These are phyloP conservation scores for Pogoniulus pusillus DNA, from an alignment of 2,797 vertebrate genomes.

Conservation along the genomic window DNA sequence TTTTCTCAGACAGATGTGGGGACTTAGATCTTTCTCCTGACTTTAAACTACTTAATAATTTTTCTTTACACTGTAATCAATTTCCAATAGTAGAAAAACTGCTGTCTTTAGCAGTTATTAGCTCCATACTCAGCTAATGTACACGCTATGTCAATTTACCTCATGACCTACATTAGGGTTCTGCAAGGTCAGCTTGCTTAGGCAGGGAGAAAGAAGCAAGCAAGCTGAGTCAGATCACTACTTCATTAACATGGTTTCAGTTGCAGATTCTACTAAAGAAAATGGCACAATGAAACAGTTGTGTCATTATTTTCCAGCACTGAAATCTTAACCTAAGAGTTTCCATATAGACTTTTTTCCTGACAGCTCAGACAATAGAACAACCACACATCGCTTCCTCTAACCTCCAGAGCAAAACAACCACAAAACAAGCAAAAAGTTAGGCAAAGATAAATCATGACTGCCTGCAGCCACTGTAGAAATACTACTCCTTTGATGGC, in stretches of 20 bases:
- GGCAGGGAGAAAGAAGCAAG: neutral
- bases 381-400: neutral
- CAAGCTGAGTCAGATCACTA: neutral
- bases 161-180: neutral
- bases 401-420: neutral
- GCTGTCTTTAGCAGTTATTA: constrained; percentile 18
- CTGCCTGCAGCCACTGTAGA: neutral
- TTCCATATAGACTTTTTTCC: neutral
- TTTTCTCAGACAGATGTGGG: neutral
- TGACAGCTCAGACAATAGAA: neutral
- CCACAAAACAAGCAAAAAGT: neutral
- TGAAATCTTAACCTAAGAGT: neutral
- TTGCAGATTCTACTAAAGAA: neutral
- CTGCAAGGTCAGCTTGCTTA: constrained; percentile 11
- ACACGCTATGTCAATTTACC: neutral
- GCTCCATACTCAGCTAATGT: neutral
- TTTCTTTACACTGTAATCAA: neutral
- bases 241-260: neutral
- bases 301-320: neutral
- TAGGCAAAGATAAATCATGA: constrained; percentile 3
- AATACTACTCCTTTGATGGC: neutral
- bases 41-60: neutral
- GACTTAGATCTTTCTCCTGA: neutral
- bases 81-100: neutral
- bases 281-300: neutral